These are phyloP conservation scores for Papilio dardanus DNA, from an alignment of 1,140 invertebrate species.

Conservation along the genomic window DNA sequence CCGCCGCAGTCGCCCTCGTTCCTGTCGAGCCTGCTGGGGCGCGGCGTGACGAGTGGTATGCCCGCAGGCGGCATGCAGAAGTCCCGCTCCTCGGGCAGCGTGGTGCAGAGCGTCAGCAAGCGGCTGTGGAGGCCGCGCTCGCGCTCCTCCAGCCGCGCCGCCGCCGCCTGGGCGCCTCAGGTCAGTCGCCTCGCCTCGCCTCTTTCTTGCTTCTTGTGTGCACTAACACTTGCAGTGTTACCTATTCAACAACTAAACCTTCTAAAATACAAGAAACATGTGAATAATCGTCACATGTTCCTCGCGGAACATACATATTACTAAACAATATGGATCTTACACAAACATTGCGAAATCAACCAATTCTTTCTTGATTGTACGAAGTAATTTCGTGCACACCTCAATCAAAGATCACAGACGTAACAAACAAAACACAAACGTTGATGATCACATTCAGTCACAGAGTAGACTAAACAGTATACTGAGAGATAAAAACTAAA, in stretches of 20 bases:
- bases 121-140: slow-evolving; percentile 92
- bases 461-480: slow-evolving; percentile 31
- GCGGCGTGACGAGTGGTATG: slow-evolving; percentile 77
- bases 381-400: background rate
- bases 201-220: slow-evolving; percentile 41
- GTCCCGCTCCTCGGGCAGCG: slow-evolving; percentile 92
- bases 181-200: slow-evolving; percentile 83
- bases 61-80: slow-evolving; percentile 90
- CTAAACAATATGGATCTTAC: background rate
- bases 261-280: background rate
- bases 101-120: slow-evolving; percentile 92
- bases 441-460: slow-evolving; percentile 24
- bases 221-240: background rate
- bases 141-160: slow-evolving; percentile 88
- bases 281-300: background rate
- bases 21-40: slow-evolving; percentile 86
- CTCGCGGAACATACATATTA: background rate
- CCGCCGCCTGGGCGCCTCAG: slow-evolving; percentile 89
- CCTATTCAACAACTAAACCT: background rate
- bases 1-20: slow-evolving; percentile 85
- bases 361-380: background rate
- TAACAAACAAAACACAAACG: slow-evolving; percentile 28
- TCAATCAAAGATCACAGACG: slow-evolving; percentile 31
- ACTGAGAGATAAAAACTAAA: slow-evolving; percentile 2
- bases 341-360: background rate